Evolutionary conservation across 2,888 invertebrate genomes (phyloP).

Genomic region (Ctenicera cuprea): DNA sequence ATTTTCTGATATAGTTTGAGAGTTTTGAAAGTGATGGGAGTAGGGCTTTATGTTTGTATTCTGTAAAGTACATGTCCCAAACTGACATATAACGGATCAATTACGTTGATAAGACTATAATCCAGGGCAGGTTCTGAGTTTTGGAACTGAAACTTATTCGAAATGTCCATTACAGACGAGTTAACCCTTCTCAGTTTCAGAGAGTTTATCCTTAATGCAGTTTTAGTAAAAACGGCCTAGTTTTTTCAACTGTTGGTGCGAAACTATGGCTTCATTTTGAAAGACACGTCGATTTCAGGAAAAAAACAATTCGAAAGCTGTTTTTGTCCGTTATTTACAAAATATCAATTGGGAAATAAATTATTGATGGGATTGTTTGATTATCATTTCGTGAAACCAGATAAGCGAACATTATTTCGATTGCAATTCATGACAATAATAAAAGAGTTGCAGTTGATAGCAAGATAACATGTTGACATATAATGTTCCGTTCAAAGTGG

Average conservation of each 20-base stretch:
- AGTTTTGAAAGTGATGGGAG: background rate
- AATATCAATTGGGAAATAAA: too few species aligned
- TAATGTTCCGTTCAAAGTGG: background rate
- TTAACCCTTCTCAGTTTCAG: conserved; percentile 41
- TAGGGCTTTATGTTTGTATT: background rate
- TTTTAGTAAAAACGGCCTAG: background rate
- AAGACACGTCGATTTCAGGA: too few species aligned
- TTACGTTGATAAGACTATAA: conserved; percentile 33
- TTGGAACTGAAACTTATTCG: conserved; percentile 31
- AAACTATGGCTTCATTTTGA: background rate
- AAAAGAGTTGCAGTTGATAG: background rate
- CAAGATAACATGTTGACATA: background rate
- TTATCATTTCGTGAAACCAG: too few species aligned
- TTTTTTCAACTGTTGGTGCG: background rate
- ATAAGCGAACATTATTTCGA: too few species aligned
- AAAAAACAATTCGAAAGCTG: too few species aligned
- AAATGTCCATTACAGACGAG: conserved; percentile 39
- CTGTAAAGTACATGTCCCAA: background rate
- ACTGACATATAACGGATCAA: conserved; percentile 25
- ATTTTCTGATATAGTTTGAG: too few species aligned
- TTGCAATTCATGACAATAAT: too few species aligned
- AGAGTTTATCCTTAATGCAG: conserved; percentile 24
- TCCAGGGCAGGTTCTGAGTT: conserved; percentile 19
- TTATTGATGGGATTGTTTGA: too few species aligned
- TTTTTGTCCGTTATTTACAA: too few species aligned